Conservation (phyloP, 2,113 vertebrate species). For the Piaya cayana region DNA sequence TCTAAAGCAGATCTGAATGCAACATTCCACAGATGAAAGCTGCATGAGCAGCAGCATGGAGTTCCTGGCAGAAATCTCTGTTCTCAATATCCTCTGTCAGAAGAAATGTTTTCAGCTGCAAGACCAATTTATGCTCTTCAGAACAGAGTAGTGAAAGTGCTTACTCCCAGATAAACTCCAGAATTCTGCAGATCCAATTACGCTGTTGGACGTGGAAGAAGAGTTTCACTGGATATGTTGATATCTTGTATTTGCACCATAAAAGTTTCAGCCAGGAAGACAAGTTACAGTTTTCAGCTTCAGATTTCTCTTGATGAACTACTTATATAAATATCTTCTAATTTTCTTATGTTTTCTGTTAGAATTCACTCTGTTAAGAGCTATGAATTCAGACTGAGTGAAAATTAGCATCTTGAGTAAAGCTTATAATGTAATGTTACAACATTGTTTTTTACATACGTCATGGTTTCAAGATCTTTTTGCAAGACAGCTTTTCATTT, state of each 20-base stretch:
- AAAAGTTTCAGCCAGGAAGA: not conserved
- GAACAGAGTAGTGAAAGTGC: not conserved
- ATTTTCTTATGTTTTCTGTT: not conserved
- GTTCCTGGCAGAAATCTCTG: slow-evolving; percentile 31
- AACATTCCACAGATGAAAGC: slow-evolving; percentile 49
- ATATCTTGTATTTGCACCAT: not conserved
- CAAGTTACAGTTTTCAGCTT: not conserved
- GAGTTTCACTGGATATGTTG: not conserved
- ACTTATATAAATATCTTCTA: not conserved
- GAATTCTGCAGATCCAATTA: not conserved
- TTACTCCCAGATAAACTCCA: not conserved
- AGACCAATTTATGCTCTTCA: not conserved
- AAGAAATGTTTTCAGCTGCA: slow-evolving; percentile 9
- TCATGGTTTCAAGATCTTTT: not conserved
- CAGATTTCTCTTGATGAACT: not conserved
- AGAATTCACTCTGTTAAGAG: not conserved
- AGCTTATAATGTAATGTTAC: not conserved
- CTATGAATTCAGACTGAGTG: not conserved
- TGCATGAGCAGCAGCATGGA: not conserved
- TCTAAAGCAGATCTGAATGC: slow-evolving; percentile 32
- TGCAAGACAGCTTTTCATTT: not conserved
- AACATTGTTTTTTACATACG: not conserved
- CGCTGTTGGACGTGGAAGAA: not conserved
- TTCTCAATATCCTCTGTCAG: slow-evolving; percentile 16
- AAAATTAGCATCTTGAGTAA: not conserved